These are phyloP conservation scores for Notothenia coriiceps DNA, from an alignment of 2,113 vertebrate genomes.

Conservation along the genomic window DNA sequence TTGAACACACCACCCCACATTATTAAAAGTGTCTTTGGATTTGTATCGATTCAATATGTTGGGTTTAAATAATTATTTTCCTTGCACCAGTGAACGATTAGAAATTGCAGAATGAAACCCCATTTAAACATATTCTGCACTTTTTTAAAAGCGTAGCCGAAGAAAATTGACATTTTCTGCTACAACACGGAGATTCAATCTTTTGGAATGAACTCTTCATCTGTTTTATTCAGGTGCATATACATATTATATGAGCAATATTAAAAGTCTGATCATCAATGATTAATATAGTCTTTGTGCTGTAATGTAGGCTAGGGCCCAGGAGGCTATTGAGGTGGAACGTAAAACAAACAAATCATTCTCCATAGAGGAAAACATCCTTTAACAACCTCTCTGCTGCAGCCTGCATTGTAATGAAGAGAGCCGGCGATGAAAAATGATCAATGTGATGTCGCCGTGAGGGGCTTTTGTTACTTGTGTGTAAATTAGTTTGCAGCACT, in stretches of 20 bases:
- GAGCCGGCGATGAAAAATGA: slow-evolving; percentile 37
- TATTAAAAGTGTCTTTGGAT: slow-evolving; percentile 17
- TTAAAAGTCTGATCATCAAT: slow-evolving; percentile 83
- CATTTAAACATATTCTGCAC: not conserved
- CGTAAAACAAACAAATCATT: slow-evolving; percentile 79
- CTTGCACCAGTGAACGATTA: not conserved
- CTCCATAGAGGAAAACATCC: slow-evolving; percentile 68
- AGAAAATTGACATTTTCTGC: not conserved
- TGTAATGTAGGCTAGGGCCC: slow-evolving; percentile 83
- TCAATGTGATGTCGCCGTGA: slow-evolving; percentile 29
- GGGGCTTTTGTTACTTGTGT: slow-evolving; percentile 31
- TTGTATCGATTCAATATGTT: not conserved
- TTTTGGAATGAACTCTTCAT: slow-evolving; percentile 37
- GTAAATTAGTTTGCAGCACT: slow-evolving; percentile 33
- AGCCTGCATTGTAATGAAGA: slow-evolving; percentile 49
- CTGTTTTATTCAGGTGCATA: slow-evolving; percentile 66
- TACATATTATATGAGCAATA: slow-evolving; percentile 75
- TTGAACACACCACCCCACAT: slow-evolving; percentile 19
- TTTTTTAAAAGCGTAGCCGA: not conserved
- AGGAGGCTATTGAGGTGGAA: slow-evolving; percentile 59
- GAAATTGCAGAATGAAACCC: not conserved
- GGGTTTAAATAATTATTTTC: not conserved
- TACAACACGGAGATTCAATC: slow-evolving; percentile 5
- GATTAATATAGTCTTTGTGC: slow-evolving; percentile 81
- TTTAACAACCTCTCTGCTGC: slow-evolving; percentile 50